phyloP scores from a whole-genome alignment of 1,140 invertebrate genomes.

The Sycophila sp. region DNA sequence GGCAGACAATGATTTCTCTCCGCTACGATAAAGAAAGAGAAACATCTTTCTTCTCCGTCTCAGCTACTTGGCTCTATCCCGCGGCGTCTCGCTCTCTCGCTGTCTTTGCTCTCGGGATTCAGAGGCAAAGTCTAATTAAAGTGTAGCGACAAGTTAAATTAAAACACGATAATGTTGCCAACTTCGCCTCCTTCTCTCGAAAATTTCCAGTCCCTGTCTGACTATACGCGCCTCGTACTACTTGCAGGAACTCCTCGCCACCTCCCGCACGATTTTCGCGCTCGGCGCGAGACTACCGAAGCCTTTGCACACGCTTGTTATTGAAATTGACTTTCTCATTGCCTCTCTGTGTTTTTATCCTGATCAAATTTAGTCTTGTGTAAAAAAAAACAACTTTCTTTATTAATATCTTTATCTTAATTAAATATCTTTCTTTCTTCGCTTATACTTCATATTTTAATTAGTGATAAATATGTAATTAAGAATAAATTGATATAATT shows the following conservation, averaged over 20 bases:
- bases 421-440: no score
- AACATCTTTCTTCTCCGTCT: not conserved
- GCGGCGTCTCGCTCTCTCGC: not conserved
- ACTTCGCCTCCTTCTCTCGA: conserved; percentile 20
- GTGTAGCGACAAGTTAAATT: conserved; percentile 59
- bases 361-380: no score
- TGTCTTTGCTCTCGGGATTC: conserved; percentile 40
- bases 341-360: not conserved
- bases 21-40: not conserved
- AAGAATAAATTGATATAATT: no score
- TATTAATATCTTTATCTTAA: no score
- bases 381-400: no score
- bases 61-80: not conserved
- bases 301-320: no score
- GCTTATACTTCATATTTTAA: no score
- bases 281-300: not conserved
- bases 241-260: not conserved
- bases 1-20: conserved; percentile 28
- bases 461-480: no score
- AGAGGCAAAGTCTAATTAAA: conserved; percentile 58
- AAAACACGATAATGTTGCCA: conserved; percentile 59
- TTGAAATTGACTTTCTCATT: not conserved
- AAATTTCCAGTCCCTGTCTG: conserved; percentile 10
- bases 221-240: conserved; percentile 18
- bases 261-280: not conserved